Evolutionary conservation across 2,797 vertebrate genomes (phyloP).

Genomic region (Apogon hyalosoma): DNA sequence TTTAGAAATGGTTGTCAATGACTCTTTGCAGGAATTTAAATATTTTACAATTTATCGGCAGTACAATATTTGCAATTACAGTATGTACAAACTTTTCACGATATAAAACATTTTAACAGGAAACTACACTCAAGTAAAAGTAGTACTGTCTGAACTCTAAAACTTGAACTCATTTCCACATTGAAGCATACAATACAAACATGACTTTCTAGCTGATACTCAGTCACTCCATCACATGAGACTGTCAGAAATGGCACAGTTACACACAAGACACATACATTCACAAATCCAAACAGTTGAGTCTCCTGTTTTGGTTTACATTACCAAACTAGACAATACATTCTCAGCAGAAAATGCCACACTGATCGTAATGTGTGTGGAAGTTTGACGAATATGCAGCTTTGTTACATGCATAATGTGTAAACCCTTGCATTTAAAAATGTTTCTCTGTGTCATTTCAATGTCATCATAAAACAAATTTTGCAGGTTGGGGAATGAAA

Average conservation of each 20-base stretch:
- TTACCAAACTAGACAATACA: constrained; percentile 65
- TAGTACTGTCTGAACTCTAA: constrained; percentile 39
- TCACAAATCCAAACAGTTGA: constrained; percentile 63
- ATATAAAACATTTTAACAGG: constrained; percentile 75
- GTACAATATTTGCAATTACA: constrained; percentile 66
- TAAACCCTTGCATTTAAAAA: constrained; percentile 34
- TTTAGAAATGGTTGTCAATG: constrained; percentile 49
- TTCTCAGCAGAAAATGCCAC: constrained; percentile 68
- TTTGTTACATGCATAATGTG: constrained; percentile 53
- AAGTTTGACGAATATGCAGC: constrained; percentile 23
- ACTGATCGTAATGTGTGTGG: constrained; percentile 32
- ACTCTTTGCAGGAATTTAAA: constrained; percentile 53
- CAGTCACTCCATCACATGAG: constrained; percentile 50
- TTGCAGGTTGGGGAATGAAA: constrained; percentile 22
- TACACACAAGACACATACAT: constrained; percentile 71
- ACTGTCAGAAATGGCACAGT: constrained; percentile 63
- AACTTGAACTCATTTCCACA: constrained; percentile 48
- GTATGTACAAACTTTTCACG: constrained; percentile 73
- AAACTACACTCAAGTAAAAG: constrained; percentile 57
- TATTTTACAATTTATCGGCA: constrained; percentile 68
- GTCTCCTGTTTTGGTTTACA: constrained; percentile 53
- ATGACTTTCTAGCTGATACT: constrained; percentile 42
- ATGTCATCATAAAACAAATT: constrained; percentile 9
- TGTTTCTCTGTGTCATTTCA: constrained; percentile 11
- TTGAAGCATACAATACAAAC: constrained; percentile 58